A percentile compares a stretch with the other conserved stretches of the same genome.
Evolutionary conservation across 2,113 vertebrate genomes (phyloP).

Genomic region (Semicossyphus pulcher): DNA sequence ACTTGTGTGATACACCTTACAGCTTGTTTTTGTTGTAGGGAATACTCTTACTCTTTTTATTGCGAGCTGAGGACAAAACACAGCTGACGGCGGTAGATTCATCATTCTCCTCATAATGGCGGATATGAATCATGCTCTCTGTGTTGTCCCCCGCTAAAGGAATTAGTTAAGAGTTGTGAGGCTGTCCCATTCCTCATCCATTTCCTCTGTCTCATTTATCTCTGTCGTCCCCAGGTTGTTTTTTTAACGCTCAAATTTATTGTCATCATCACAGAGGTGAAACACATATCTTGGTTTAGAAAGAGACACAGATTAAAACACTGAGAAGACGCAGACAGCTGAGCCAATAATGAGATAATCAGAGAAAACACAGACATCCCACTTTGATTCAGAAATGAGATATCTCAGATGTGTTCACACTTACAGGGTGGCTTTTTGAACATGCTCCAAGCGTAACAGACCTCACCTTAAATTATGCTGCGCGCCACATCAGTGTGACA

Average conservation of each 20-base stretch:
- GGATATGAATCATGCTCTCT: constrained; percentile 68
- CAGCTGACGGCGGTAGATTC: constrained; percentile 62
- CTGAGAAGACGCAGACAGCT: constrained; percentile 32
- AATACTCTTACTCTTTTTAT: constrained; percentile 29
- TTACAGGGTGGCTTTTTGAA: background rate
- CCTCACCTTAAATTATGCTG: constrained; percentile 11
- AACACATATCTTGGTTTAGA: constrained; percentile 41
- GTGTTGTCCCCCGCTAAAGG: constrained; percentile 57
- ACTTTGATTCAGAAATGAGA: constrained; percentile 19
- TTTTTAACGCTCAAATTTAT: constrained; percentile 41
- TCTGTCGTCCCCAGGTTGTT: constrained; percentile 54
- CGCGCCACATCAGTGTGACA: constrained; percentile 11
- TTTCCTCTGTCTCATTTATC: constrained; percentile 59
- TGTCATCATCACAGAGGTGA: constrained; percentile 54
- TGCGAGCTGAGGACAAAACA: constrained; percentile 46
- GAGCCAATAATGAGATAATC: constrained; percentile 56
- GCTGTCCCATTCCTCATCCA: constrained; percentile 48
- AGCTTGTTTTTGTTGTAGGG: constrained; percentile 45
- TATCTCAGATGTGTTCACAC: background rate
- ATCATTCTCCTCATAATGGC: constrained; percentile 66
- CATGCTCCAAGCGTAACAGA: background rate
- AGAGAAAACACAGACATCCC: constrained; percentile 19
- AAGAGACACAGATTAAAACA: constrained; percentile 62
- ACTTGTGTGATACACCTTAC: constrained; percentile 11
- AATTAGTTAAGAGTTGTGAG: constrained; percentile 71